Base-by-base conservation (phyloP, 2,797 vertebrate genomes). In the Alosa sapidissima region DNA sequence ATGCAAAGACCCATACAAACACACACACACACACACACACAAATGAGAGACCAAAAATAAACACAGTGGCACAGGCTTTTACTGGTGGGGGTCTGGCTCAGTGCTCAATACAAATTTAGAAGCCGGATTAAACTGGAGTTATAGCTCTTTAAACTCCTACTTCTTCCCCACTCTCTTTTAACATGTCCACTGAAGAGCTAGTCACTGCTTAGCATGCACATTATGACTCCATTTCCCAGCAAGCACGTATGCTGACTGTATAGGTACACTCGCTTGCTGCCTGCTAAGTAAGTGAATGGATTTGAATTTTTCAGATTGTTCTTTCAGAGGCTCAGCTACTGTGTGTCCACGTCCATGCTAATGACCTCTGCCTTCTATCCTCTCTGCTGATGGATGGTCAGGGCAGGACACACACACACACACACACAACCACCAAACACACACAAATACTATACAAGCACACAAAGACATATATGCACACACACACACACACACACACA, bases 381-480 rank as follows among this genome's bases (percentile, higher is more conserved):
- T 41, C 14, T 45, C 14, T 41, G 5, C 68, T 75, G 68, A 75
- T 75, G 68, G 68, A 75, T 41, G 36, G 68, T 14, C 68, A 75
- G 36, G 68, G 33, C 5, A 51, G 36, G n/a, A 49, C 13, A 7
- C 33, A 82, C 33, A 36, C 83, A 60, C 65, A 86, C 85, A 84
- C 24, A 10, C n/a, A 62, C 60, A 62, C 60, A n/a, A n/a, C n/a
- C 49, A 10, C 48, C 55, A 58, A 41, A 83, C 82, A 65, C 60
- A 49, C 58, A 83, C 24, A 60, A 11, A 45, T 19, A 62, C 55
- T 19, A 4, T 8, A 54, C 81, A 41, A 11, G 13, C 51, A 45
- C 82, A 81, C 24, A 68, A 9, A 28, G 7, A 33, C 85, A 88
- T 14, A 52, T 24, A 55, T 87, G 88, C 85, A 51, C 82, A 33